Conservation (phyloP, 2,797 vertebrate species). For the Gambelia wislizenii region DNA sequence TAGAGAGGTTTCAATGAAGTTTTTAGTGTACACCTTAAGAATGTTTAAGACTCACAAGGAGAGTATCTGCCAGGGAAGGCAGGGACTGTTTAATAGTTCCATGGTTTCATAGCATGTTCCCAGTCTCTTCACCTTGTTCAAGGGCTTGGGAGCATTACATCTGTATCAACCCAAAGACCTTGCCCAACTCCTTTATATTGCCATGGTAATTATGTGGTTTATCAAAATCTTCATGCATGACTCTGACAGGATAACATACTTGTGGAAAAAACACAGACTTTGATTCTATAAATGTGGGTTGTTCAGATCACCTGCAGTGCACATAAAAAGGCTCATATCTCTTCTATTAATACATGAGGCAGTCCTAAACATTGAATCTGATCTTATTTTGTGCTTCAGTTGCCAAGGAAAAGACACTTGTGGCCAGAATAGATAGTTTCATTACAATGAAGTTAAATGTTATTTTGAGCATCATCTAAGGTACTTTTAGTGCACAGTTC, state of each 20-base stretch:
- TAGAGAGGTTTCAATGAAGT: background rate
- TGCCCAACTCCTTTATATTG: background rate
- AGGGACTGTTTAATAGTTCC: background rate
- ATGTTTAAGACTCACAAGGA: background rate
- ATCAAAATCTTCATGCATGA: background rate
- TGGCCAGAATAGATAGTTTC: constrained; percentile 13
- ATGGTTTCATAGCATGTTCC: background rate
- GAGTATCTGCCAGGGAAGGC: background rate
- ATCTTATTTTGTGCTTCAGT: constrained; percentile 11
- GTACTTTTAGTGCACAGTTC: constrained; percentile 5
- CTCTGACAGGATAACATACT: background rate
- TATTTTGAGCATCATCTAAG: background rate
- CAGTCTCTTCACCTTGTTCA: background rate
- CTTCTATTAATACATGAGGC: background rate
- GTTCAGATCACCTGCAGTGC: background rate
- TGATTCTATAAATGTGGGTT: background rate
- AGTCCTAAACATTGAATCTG: background rate
- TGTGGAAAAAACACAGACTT: background rate
- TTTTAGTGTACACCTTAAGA: background rate
- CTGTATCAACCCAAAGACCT: background rate
- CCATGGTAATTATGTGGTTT: background rate
- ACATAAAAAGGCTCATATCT: background rate
- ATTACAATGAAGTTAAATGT: constrained; percentile 2
- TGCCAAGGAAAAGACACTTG: constrained; percentile 21
- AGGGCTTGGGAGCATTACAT: background rate